Base-by-base conservation (phyloP, 53 echinoderm and acorn worm genomes). In the Echinarachnius parma region DNA sequence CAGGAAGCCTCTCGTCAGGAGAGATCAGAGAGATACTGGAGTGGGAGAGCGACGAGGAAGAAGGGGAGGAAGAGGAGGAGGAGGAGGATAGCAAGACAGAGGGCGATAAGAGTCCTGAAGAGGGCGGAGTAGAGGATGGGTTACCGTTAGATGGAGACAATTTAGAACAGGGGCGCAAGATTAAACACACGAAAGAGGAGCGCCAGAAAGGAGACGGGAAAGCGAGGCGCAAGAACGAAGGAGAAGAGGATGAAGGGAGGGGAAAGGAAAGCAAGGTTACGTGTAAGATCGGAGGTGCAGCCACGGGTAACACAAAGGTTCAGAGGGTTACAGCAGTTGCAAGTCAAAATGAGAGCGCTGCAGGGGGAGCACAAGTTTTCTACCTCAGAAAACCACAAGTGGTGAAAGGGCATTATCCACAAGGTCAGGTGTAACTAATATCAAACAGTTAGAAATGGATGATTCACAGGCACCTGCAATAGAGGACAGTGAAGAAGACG, bases 61-160 rank as follows among this genome's bases (percentile, higher is more conserved):
- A 44, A 0, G 35, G 18, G 11, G 44, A 21, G n/a, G 77, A 53
- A 27, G 64, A 21, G 16, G 56, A 77, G 48, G 66, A 82, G 28
- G 74, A 77, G 30, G 85, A 65, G 14, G 52, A 78, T 28, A 61
- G 53, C 11, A 77, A 76, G 58, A 77, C 62, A 53, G 59, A 61
- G 1, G 78, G 26, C 13, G 24, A 58, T n/a, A 61, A 83, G 46
- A 35, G n/a, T n/a, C n/a, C 5, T 5, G 60, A 14, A 34, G 64
- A 42, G 59, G 66, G 21, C 22, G 31, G 35, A 29, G 75, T n/a
- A n/a, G n/a, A n/a, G n/a, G n/a, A n/a, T n/a, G n/a, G n/a, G n/a
- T n/a, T n/a, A n/a, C n/a, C n/a, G n/a, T n/a, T 14, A 18, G 19
- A 18, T 9, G 11, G 19, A 9, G 19, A 19, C 13, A 39, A 39